Base-by-base conservation (phyloP, 2,797 vertebrate species). In the Crenichthys baileyi region DNA sequence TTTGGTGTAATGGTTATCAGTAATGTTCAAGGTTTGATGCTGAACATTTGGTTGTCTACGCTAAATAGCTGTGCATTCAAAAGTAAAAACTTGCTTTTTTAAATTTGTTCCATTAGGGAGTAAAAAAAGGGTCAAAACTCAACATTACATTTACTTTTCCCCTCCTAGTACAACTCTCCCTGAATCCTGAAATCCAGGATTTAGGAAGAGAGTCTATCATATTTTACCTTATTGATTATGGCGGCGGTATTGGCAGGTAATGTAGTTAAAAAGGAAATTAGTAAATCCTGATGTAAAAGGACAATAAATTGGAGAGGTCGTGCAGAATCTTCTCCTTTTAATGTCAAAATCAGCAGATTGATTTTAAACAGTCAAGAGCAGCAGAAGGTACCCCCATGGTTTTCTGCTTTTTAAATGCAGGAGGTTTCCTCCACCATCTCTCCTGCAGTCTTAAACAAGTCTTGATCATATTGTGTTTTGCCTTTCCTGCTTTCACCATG, bases 351-450 rank as follows among this genome's bases (percentile, higher is more conserved):
- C 70, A 41, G 41, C 24, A 39, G 24, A 24, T 76, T 46, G 46
- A 53, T 72, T 81, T 83, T 48, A 46, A n/a, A 53, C 68, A 70
- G 82, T 73, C 7, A 31, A 58, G 22, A 83, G 53, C 68, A 74
- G n/a, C 26, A 31, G 22, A 58, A 22, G 36, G 20, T 36, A 1
- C 39, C 13, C 22, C 74, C 22, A 55, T 56, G 11, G 9, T 5
- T 12, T 4, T 77, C 39, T 39, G 26, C 41, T 78, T 82, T 20
- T 85, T 36, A 80, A 46, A 77, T 41, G 44, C 41, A 1, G 36
- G n/a, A 31, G 24, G 51, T 76, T 79, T 70, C 70, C 51, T 79
- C 4, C 61, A 39, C 48, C 53, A 5, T 76, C 39, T 76, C 77
- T 20, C 70, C 22, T 58, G 26, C 73, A 61, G 26, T 80, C 26